Percentiles rank a stretch among this genome's conserved stretches.
Evolutionary conservation across 2,113 vertebrate species (phyloP).

Genomic region (Colistium nudipinnis): DNA sequence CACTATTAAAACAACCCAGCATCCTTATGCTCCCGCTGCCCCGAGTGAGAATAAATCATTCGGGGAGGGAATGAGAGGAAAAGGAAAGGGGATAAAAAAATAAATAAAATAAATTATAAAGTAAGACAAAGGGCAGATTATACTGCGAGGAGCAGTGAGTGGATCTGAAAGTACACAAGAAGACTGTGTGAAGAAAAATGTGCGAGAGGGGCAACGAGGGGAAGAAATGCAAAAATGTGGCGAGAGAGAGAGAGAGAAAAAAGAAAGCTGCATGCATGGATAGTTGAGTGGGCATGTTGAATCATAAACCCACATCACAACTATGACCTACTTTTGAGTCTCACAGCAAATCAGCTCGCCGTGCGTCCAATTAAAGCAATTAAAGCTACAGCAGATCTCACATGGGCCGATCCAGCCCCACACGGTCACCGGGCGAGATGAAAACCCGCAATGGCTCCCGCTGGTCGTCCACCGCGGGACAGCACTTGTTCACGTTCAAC

Average conservation of each 20-base stretch:
- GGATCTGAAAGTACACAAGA: too few relatives aligned
- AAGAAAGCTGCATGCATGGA: slow-evolving; percentile 46
- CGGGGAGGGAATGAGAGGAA: background rate
- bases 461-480: background rate
- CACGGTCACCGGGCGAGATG: background rate
- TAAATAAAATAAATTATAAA: background rate
- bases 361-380: slow-evolving; percentile 53
- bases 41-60: slow-evolving; percentile 28
- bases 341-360: slow-evolving; percentile 45
- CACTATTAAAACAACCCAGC: slow-evolving; percentile 40
- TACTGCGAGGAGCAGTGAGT: background rate
- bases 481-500: slow-evolving; percentile 50
- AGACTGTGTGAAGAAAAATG: background rate
- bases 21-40: slow-evolving; percentile 42
- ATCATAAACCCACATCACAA: slow-evolving; percentile 58
- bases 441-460: background rate
- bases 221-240: background rate
- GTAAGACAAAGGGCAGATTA: too few relatives aligned
- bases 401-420: slow-evolving; percentile 7
- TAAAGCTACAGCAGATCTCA: slow-evolving; percentile 27
- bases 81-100: background rate
- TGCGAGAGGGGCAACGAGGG: background rate
- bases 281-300: slow-evolving; percentile 52
- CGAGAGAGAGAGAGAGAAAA: background rate
- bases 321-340: slow-evolving; percentile 66